These are phyloP conservation scores for Frieseomelitta varia DNA, from an alignment of 1,140 invertebrate species.

Conservation along the genomic window DNA sequence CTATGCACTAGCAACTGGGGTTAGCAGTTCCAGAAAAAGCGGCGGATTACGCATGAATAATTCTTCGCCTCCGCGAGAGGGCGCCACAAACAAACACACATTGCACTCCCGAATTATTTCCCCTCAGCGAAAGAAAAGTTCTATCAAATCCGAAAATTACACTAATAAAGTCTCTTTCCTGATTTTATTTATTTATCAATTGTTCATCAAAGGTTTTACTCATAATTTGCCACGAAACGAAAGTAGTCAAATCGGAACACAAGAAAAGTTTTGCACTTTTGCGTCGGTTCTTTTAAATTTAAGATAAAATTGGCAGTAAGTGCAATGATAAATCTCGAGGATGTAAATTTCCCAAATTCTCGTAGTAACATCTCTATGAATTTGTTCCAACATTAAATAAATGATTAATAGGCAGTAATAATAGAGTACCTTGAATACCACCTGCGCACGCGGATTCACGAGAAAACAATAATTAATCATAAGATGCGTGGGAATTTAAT, in stretches of 20 bases:
- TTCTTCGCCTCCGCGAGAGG: not conserved
- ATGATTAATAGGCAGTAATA: conserved; percentile 33
- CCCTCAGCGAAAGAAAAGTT: no score
- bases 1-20: not conserved
- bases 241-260: not conserved
- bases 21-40: conserved; percentile 6
- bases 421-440: conserved; percentile 44
- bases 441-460: not conserved
- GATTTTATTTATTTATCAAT: not conserved
- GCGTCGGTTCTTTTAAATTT: no score
- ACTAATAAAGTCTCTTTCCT: not conserved
- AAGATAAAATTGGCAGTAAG: not conserved
- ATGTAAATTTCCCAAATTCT: not conserved
- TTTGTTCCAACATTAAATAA: conserved; percentile 15
- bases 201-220: not conserved
- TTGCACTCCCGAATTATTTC: no score
- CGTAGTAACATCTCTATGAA: not conserved
- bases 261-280: not conserved
- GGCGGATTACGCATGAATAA: not conserved
- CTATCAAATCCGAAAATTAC: not conserved
- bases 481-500: not conserved
- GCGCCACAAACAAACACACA: not conserved
- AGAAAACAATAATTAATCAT: conserved; percentile 31
- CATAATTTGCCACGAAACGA: not conserved
- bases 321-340: not conserved